Percentiles rank a stretch among this genome's conserved stretches.
phyloP scores from a whole-genome alignment of 2,797 vertebrate genomes.

The Poeciliopsis presidionis region DNA sequence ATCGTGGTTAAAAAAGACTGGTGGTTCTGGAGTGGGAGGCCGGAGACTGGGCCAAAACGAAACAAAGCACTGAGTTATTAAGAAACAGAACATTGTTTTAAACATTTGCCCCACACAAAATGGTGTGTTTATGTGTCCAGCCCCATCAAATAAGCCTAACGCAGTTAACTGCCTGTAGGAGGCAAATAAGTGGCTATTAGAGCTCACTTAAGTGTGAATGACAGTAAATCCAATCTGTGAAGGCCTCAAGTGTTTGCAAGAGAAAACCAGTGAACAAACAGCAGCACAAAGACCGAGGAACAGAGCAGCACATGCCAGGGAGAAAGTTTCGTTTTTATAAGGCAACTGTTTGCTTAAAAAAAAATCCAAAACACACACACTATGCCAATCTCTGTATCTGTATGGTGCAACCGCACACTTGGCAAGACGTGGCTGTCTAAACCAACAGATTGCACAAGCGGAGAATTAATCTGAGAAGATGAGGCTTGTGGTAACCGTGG shows the following conservation, averaged over 20 bases:
- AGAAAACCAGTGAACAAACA: not conserved
- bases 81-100: not conserved
- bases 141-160: not conserved
- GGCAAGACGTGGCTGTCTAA: not conserved
- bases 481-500: not conserved
- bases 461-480: not conserved
- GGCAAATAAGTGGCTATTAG: not conserved
- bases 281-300: not conserved
- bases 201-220: not conserved
- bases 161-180: not conserved
- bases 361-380: not conserved
- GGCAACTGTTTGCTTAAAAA: too few relatives aligned
- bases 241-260: not conserved
- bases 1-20: too few relatives aligned
- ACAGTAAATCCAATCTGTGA: not conserved
- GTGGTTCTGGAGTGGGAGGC: not conserved
- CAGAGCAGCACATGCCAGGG: not conserved
- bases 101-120: not conserved
- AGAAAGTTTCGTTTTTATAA: not conserved
- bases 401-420: not conserved
- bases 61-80: not conserved
- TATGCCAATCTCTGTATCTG: not conserved
- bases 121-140: not conserved
- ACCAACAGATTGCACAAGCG: not conserved
- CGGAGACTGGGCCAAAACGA: not conserved